These are phyloP conservation scores for Cyphomyrus discorhynchus DNA, from an alignment of 2,113 vertebrate genomes.

Conservation along the genomic window DNA sequence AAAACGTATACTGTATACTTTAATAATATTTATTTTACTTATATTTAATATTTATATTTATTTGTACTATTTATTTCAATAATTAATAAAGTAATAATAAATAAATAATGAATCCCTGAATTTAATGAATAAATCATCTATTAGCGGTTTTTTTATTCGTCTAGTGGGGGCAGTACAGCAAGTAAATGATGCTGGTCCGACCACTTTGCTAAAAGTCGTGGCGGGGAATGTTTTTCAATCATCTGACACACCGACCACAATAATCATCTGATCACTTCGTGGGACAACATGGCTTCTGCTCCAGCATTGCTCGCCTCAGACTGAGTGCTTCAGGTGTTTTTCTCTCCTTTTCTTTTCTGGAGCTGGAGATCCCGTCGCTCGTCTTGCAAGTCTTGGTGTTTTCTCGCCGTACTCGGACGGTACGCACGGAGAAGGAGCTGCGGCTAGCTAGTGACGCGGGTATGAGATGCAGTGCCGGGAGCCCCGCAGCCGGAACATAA, in stretches of 20 bases:
- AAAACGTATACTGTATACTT: too few species aligned
- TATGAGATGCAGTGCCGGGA: conserved; percentile 2
- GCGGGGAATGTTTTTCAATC: conserved; percentile 24
- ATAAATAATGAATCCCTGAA: too few species aligned
- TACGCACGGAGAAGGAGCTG: conserved; percentile 72
- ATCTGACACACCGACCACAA: conserved; percentile 33
- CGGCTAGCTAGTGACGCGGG: conserved; percentile 52
- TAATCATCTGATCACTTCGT: background rate
- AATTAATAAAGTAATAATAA: too few species aligned
- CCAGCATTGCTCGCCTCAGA: conserved; percentile 13
- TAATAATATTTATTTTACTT: too few species aligned
- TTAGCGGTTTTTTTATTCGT: background rate
- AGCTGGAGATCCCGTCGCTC: conserved; percentile 67
- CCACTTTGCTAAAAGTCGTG: background rate
- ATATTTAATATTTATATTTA: too few species aligned
- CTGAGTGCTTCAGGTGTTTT: conserved; percentile 19
- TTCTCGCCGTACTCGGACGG: conserved; percentile 80
- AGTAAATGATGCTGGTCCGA: background rate
- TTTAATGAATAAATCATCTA: background rate
- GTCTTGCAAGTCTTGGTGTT: conserved; percentile 68
- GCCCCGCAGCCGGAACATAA: background rate
- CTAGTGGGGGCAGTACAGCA: background rate
- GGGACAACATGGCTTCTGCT: conserved; percentile 62
- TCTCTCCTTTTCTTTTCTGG: conserved; percentile 59
- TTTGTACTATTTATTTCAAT: too few species aligned